Conservation (phyloP, 2,797 vertebrate species). For the Epinephelus coioides region DNA sequence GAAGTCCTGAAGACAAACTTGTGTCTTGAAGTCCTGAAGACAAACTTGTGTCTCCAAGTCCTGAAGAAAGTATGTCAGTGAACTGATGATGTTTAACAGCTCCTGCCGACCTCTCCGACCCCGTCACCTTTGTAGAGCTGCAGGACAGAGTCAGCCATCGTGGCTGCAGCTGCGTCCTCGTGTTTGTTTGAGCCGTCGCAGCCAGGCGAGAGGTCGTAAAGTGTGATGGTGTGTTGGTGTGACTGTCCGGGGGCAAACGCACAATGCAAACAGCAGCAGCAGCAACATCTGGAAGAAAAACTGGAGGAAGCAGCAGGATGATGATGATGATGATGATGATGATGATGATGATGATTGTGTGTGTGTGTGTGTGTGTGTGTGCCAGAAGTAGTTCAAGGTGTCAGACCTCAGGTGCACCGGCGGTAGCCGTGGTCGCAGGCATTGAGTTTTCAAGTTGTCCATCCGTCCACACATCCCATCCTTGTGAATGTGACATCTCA, state of each 20-base stretch:
- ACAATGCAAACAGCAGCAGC: not conserved
- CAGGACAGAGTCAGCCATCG: not conserved
- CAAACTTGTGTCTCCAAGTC: too few species aligned
- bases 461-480: too few species aligned
- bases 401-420: too few species aligned
- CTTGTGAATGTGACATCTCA: too few species aligned
- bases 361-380: too few species aligned
- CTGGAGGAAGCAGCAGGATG: not conserved
- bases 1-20: too few species aligned
- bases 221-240: slow-evolving; percentile 15
- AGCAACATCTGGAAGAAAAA: not conserved
- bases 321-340: too few species aligned
- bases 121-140: not conserved
- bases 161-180: not conserved
- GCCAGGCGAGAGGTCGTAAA: slow-evolving; percentile 53
- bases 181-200: slow-evolving; percentile 36
- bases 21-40: too few species aligned
- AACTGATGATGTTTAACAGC: not conserved
- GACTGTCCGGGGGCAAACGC: not conserved
- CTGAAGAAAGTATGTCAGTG: not conserved
- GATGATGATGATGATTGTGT: too few species aligned
- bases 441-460: too few species aligned
- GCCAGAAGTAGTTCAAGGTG: too few species aligned
- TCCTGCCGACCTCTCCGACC: slow-evolving; percentile 5
- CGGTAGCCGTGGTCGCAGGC: too few species aligned